Evolutionary conservation across 1,140 invertebrate genomes (phyloP), one percentile per base, ranked within the genome.

Genomic region (Achatina immaculata): DNA sequence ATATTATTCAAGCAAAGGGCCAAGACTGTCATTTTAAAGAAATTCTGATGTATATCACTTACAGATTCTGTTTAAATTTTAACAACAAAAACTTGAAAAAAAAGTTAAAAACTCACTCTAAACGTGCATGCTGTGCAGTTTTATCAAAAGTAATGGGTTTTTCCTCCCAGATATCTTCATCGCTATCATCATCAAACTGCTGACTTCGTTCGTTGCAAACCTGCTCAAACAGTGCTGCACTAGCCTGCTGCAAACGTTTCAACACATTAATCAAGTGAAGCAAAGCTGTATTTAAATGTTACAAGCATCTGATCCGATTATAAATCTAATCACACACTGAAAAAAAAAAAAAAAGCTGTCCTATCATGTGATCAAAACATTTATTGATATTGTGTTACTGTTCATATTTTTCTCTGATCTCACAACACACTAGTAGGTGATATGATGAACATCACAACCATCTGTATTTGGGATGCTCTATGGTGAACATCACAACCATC

Each of bases 191-290:
- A 80, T 91, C 90, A 83, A 93, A 91, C n/a, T 92, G 90, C 74
- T 90, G 89, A 65, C 89, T 89, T 62, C 87, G 85, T 78, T 91
- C 90, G 75, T 92, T 91, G 87, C 93, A 94, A 9, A 92, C 91
- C 85, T 93, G 92, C 81, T 93, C 92, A 89, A 94, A 94, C 79
- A 93, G 86, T 81, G 93, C 92, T 28, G 91, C 88, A 83, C 91
- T 91, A 68, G 91, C 85, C 66, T 91, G 89, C 82, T 91, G 81
- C 28, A 72, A 83, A 73, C 62, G 58, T 82, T 43, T 19, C 55
- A 80, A 45, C 24, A 48, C 34, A 77, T 77, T 14, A 65, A 34
- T n/a, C n/a, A n/a, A n/a, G n/a, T n/a, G n/a, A n/a, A n/a, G n/a
- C n/a, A n/a, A n/a, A n/a, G n/a, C n/a, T n/a, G n/a, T n/a, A n/a